Evolutionary conservation across 2,113 vertebrate genomes (phyloP).

Genomic region (Erpornis zantholeuca): DNA sequence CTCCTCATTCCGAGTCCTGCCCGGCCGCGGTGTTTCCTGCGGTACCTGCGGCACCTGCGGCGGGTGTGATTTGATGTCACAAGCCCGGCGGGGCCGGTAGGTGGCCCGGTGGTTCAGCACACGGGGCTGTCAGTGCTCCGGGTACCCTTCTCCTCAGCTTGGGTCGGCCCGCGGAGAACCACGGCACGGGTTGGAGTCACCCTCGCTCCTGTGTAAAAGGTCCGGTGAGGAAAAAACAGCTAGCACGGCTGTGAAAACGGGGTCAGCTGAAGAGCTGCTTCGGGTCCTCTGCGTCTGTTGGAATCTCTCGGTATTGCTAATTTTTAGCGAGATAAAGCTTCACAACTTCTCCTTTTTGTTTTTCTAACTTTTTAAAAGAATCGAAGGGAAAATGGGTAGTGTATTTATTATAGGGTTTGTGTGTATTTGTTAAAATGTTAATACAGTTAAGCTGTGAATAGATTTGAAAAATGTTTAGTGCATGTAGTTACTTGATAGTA

Average conservation of each 20-base stretch:
- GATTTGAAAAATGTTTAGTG: neutral
- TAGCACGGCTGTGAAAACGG: neutral
- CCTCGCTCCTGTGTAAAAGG: rapidly evolving
- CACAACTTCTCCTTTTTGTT: no score
- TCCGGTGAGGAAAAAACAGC: neutral
- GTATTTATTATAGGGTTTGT: neutral
- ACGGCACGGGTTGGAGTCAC: rapidly evolving
- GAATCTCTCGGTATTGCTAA: neutral
- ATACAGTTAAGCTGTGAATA: neutral
- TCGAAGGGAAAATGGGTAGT: neutral
- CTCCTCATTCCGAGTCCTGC: rapidly evolving
- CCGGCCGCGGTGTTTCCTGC: neutral
- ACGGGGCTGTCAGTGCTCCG: rapidly evolving
- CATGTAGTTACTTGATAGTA: neutral
- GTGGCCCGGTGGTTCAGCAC: neutral
- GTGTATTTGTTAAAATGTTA: no score
- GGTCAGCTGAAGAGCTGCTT: neutral
- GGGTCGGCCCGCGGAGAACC: neutral
- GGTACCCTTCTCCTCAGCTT: neutral
- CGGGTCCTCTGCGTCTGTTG: neutral
- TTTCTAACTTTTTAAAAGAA: neutral
- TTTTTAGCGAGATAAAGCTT: neutral
- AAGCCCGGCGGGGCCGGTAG: neutral
- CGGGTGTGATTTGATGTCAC: rapidly evolving
- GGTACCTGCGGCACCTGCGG: neutral